phyloP scores from a whole-genome alignment of 2,113 vertebrate species.

The Osmerus mordax region DNA sequence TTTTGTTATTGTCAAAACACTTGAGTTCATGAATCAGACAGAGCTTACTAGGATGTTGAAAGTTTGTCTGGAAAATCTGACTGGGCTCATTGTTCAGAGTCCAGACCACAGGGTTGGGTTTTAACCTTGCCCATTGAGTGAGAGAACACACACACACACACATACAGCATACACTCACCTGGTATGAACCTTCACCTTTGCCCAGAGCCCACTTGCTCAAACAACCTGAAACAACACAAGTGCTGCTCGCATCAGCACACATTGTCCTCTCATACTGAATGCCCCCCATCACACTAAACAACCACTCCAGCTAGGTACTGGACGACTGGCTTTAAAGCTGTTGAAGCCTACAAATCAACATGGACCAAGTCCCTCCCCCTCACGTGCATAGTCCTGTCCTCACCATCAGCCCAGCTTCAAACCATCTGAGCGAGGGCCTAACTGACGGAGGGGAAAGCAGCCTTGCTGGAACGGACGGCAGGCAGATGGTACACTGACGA shows the following conservation, averaged over 20 bases:
- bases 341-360: too few relatives aligned
- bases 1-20: constrained; percentile 56
- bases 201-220: not conserved
- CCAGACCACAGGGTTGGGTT: constrained; percentile 23
- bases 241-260: not conserved
- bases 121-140: not conserved
- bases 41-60: constrained; percentile 37
- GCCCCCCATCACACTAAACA: too few relatives aligned
- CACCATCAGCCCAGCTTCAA: too few relatives aligned
- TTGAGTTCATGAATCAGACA: constrained; percentile 41
- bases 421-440: too few relatives aligned
- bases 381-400: too few relatives aligned
- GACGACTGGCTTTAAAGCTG: too few relatives aligned
- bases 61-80: constrained; percentile 57
- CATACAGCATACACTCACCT: not conserved
- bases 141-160: constrained; percentile 10
- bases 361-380: too few relatives aligned
- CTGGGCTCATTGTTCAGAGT: constrained; percentile 46
- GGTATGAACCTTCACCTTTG: not conserved
- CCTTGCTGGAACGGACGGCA: not conserved
- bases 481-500: constrained; percentile 51
- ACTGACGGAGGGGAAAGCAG: not conserved
- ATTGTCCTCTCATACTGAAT: too few relatives aligned
- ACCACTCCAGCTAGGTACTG: too few relatives aligned
- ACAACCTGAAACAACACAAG: not conserved